Conservation (phyloP, 2,888 invertebrate genomes). For the Drosophila silvestris region DNA sequence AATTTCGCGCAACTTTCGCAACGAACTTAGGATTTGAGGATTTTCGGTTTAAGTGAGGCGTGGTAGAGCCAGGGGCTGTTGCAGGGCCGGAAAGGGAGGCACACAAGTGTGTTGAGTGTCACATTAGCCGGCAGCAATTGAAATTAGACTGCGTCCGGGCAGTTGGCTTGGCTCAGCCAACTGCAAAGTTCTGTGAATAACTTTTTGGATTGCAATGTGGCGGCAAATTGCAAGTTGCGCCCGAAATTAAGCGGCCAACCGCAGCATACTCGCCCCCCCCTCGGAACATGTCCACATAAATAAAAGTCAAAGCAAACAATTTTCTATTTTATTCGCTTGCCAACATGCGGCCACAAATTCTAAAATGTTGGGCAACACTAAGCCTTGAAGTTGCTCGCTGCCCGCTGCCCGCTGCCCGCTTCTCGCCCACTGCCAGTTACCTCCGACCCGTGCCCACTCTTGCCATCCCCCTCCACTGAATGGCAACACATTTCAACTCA, state of each 20-base stretch:
- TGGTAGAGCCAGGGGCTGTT: neutral
- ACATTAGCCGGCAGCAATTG: constrained; percentile 74
- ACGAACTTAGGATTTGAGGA: constrained; percentile 50
- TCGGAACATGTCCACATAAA: constrained; percentile 63
- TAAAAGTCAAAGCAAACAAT: constrained; percentile 71
- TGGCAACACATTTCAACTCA: constrained; percentile 51
- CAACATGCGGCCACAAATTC: constrained; percentile 67
- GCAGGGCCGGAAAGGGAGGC: neutral
- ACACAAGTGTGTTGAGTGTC: constrained; percentile 15
- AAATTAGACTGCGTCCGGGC: constrained; percentile 67
- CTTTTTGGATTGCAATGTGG: constrained; percentile 77
- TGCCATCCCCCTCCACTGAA: neutral
- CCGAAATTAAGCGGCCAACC: constrained; percentile 75
- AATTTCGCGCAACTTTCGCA: constrained; percentile 68
- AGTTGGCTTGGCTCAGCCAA: constrained; percentile 39
- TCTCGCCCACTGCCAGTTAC: neutral
- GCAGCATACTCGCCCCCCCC: constrained; percentile 24
- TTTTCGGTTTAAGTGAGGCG: neutral
- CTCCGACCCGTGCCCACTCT: neutral
- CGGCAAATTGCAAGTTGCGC: constrained; percentile 77
- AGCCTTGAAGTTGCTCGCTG: neutral
- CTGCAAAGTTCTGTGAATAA: constrained; percentile 62
- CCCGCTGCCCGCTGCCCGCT: too few species aligned
- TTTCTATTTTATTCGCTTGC: constrained; percentile 71
- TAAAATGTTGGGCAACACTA: constrained; percentile 46